Evolutionary conservation across 2,888 invertebrate genomes (phyloP), one percentile per base, ranked within the genome.

Genomic region (Baccha elongata): DNA sequence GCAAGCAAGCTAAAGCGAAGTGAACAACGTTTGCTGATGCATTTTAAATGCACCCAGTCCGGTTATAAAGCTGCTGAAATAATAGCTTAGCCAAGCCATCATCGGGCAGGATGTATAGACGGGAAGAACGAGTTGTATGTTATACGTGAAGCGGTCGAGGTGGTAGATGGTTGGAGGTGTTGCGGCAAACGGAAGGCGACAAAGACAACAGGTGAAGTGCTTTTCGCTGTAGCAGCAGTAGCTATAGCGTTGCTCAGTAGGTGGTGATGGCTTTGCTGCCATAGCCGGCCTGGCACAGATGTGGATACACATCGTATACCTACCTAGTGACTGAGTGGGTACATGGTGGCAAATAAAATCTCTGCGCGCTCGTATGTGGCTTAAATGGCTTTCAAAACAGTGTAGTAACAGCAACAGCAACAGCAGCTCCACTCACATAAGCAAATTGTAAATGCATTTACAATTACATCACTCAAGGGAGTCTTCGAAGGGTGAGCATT

Each of bases 151-250:
- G 67, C 11, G 60, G 68, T 23, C 13, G 50, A 37, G 64, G 53
- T 11, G 55, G 48, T 46, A 23, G 73, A 58, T 50, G 71, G 74
- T 62, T 67, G 83, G n/a, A 65, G 83, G 78, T 78, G 67, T 48
- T 73, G 72, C 46, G 83, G 83, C 76, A 76, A n/a, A 76, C 53
- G 78, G 62, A 73, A 78, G 72, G 83, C 78, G 83, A 83, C 83
- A 83, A 83, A 83, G 83, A 83, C 83, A 83, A 83, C 83, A 83
- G 78, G 83, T 83, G 83, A 83, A 83, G 83, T 83, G 83, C 83
- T 83, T 83, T 83, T 83, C 68, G 83, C 72, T 83, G 83, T 81
- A 81, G 69, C 64, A 35, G 19, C 5, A 53, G 17, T 11, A 50
- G 48, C 1, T 1, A 1, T 6, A n/a, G 46, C n/a, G 19, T 1